A percentile compares a stretch with the other conserved stretches of the same genome.
phyloP scores from a whole-genome alignment of 2,113 vertebrate genomes.

The Galbula dea region DNA sequence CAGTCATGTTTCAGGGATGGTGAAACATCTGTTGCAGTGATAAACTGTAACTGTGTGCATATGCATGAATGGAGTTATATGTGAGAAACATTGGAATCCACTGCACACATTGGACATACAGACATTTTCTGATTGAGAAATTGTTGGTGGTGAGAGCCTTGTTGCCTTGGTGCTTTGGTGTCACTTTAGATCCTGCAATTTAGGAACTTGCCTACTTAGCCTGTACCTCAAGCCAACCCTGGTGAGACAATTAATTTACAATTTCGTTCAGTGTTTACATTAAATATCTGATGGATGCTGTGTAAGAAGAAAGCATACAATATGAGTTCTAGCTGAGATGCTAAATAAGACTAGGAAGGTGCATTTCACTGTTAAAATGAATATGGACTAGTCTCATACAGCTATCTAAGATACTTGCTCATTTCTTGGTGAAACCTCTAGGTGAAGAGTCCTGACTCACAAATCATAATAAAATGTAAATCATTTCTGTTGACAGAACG shows the following conservation, averaged over 20 bases:
- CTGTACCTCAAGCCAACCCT: slow-evolving; percentile 42
- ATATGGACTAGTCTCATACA: neutral
- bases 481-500: neutral
- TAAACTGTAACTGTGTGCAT: neutral
- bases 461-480: neutral
- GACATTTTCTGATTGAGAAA: neutral
- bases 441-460: neutral
- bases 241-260: slow-evolving; percentile 8
- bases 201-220: slow-evolving; percentile 44
- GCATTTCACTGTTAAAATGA: neutral
- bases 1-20: neutral
- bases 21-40: neutral
- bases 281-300: neutral
- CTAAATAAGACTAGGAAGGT: neutral
- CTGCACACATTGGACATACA: neutral
- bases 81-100: neutral
- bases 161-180: neutral
- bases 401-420: neutral
- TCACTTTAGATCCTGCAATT: neutral
- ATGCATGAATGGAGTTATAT: neutral
- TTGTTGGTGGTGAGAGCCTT: neutral
- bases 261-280: neutral
- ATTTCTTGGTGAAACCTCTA: neutral
- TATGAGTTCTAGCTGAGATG: neutral
- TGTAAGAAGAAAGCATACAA: neutral